These are phyloP conservation scores for Popillia japonica DNA, from an alignment of 1,140 invertebrate genomes.

Conservation along the genomic window DNA sequence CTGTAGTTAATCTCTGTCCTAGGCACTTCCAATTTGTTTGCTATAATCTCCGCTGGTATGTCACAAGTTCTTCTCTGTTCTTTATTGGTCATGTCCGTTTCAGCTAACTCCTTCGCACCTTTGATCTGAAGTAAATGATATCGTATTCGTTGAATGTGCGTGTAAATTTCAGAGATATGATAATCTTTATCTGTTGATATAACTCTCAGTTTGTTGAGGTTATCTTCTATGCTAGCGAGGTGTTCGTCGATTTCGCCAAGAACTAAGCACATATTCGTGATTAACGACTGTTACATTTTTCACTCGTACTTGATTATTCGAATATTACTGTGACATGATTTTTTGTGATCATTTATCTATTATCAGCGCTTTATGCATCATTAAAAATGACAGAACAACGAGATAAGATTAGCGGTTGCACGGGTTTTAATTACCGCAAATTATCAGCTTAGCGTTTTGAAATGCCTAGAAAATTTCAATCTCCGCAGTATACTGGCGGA, in stretches of 20 bases:
- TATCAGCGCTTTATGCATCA: neutral
- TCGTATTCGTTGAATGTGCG: constrained; percentile 8
- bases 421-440: constrained; percentile 27
- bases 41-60: neutral
- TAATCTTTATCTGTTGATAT: constrained; percentile 22
- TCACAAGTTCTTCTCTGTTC: constrained; percentile 7
- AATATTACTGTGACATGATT: neutral
- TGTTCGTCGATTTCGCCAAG: neutral
- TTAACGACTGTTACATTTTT: neutral
- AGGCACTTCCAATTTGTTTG: neutral
- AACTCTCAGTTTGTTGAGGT: constrained; percentile 2
- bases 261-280: neutral
- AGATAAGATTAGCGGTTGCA: constrained; percentile 26
- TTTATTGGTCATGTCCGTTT: neutral
- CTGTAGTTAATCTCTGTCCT: neutral
- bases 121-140: constrained; percentile 20
- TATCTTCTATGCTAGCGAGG: neutral
- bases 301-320: neutral
- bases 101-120: neutral
- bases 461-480: neutral
- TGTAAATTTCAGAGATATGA: neutral
- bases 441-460: constrained; percentile 13
- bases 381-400: neutral
- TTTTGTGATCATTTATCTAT: neutral
- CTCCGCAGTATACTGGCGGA: neutral